Conservation (phyloP, 2,113 vertebrate genomes). For the Cynopterus brachyotis region DNA sequence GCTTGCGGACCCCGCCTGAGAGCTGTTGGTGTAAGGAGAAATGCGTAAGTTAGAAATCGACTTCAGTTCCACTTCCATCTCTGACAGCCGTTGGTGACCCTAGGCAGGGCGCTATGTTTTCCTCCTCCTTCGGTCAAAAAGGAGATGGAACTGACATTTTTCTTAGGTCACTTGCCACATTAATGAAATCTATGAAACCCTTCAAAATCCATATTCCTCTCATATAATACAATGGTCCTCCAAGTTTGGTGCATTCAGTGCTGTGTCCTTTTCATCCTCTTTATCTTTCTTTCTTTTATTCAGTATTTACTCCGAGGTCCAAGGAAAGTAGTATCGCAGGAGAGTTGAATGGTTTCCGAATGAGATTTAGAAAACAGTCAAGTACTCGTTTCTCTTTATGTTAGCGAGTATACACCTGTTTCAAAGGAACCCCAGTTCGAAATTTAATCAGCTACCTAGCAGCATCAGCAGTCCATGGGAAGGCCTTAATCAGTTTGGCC, state of each 20-base stretch:
- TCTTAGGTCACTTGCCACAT: neutral
- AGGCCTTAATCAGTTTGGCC: neutral
- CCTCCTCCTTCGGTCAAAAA: neutral
- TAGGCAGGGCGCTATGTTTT: neutral
- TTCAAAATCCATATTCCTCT: neutral
- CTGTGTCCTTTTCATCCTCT: neutral
- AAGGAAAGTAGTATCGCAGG: neutral
- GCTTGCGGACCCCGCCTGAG: neutral
- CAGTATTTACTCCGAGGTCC: neutral
- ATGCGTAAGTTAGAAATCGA: neutral
- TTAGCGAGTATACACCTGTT: neutral
- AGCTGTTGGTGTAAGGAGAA: neutral
- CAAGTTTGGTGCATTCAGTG: neutral
- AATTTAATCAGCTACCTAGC: neutral
- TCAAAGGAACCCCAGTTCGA: neutral
- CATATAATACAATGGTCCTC: neutral
- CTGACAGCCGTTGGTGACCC: neutral
- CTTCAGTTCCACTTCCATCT: neutral
- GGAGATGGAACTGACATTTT: neutral
- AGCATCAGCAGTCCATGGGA: neutral
- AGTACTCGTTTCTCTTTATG: neutral
- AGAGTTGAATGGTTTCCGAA: neutral
- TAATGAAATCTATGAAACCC: neutral
- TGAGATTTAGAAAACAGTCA: neutral
- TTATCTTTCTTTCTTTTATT: neutral